phyloP scores from a whole-genome alignment of 2,113 vertebrate genomes.

The Elephantulus edwardii region DNA sequence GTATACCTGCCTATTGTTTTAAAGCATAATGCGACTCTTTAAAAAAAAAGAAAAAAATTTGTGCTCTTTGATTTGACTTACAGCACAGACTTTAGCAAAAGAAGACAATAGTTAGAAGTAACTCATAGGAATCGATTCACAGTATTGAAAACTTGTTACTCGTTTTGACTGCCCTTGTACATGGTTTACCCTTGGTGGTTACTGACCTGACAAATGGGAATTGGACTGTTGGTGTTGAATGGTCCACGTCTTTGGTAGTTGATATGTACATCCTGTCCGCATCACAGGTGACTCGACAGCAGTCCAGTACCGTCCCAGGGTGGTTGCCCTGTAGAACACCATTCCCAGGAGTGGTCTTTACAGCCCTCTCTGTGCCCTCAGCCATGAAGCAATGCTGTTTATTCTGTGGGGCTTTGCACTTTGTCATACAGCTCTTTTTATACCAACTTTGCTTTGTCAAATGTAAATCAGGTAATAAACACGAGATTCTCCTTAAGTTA shows the following conservation, averaged over 20 bases:
- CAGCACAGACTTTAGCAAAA: constrained; percentile 17
- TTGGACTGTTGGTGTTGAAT: not conserved
- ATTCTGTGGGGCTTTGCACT: constrained; percentile 54
- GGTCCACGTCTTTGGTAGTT: constrained; percentile 8
- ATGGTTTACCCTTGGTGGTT: not conserved
- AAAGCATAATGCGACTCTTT: no score
- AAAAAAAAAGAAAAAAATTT: no score
- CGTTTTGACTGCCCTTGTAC: constrained; percentile 55
- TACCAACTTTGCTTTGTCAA: constrained; percentile 76
- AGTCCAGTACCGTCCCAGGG: not conserved
- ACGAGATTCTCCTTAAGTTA: not conserved
- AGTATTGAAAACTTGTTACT: constrained; percentile 28
- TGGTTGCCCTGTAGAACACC: not conserved
- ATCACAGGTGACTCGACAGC: not conserved
- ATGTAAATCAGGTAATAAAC: constrained; percentile 85
- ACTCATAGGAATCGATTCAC: not conserved
- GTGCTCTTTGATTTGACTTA: constrained; percentile 37
- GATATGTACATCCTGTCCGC: constrained; percentile 14
- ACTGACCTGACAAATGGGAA: not conserved
- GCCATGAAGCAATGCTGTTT: constrained; percentile 6
- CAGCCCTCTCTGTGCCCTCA: not conserved
- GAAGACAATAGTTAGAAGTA: not conserved
- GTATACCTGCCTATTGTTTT: no score
- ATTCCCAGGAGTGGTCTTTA: not conserved
- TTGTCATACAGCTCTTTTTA: constrained; percentile 75